Conservation (phyloP, 1,140 invertebrate genomes). For the Uloborus diversus region DNA sequence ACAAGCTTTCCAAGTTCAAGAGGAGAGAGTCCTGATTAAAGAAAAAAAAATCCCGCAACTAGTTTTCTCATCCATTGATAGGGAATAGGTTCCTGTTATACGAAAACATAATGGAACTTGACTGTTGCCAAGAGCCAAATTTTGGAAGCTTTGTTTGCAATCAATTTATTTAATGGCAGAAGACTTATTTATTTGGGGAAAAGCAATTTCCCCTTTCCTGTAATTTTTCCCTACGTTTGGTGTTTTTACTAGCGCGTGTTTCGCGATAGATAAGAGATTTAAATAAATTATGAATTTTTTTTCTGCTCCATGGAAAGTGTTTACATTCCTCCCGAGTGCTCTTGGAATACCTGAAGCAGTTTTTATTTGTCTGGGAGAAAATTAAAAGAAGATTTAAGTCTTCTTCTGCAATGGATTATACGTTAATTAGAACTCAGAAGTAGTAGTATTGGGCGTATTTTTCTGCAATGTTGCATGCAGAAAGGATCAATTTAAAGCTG, state of each 20-base stretch:
- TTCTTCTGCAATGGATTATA: conserved; percentile 49
- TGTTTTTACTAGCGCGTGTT: conserved; percentile 39
- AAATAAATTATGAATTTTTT: conserved; percentile 51
- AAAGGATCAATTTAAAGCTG: too few species aligned
- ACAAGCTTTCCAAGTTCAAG: conserved; percentile 29
- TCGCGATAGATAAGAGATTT: conserved; percentile 45
- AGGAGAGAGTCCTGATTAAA: neutral
- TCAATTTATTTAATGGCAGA: conserved; percentile 53
- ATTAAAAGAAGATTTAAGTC: neutral
- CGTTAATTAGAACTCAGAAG: conserved; percentile 49
- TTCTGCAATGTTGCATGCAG: too few species aligned
- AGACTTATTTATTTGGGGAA: conserved; percentile 45
- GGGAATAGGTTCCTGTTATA: neutral
- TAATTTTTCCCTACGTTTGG: neutral
- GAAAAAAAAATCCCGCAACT: neutral
- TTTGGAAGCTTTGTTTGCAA: conserved; percentile 49
- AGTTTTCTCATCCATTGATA: neutral
- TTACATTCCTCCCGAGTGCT: neutral
- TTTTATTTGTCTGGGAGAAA: neutral
- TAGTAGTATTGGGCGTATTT: conserved; percentile 5
- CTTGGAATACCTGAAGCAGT: neutral
- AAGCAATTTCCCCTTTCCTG: neutral
- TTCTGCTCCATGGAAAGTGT: neutral
- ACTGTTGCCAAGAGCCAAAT: conserved; percentile 25
- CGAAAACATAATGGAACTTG: conserved; percentile 40